Evolutionary conservation across 2,113 vertebrate genomes (phyloP).

Genomic region (Anarrhichthys ocellatus): DNA sequence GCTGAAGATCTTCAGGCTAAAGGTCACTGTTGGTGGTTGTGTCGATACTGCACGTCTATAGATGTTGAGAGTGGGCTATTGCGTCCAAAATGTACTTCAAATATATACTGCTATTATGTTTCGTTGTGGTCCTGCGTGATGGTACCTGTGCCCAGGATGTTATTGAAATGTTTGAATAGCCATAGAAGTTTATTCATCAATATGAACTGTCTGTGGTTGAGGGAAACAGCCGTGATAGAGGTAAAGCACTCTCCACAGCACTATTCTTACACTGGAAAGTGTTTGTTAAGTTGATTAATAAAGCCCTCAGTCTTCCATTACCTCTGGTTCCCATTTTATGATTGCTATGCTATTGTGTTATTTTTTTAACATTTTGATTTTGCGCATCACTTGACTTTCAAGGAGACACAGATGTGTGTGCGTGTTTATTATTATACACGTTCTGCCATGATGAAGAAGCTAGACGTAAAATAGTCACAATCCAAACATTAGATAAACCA

Average conservation of each 20-base stretch:
- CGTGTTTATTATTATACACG: background rate
- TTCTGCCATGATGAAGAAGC: background rate
- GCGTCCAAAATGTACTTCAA: background rate
- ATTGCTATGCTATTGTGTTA: background rate
- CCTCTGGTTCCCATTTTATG: background rate
- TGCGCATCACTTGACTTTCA: conserved; percentile 40
- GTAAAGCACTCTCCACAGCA: background rate
- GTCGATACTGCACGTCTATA: background rate
- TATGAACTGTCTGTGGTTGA: conserved; percentile 37
- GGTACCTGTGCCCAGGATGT: background rate
- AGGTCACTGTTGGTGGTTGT: background rate
- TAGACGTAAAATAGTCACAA: background rate
- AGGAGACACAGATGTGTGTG: conserved; percentile 5
- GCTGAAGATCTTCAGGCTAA: background rate
- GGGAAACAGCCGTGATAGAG: conserved; percentile 13
- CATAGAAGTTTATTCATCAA: background rate
- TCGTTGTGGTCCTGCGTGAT: background rate
- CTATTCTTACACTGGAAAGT: conserved; percentile 27
- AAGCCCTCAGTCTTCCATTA: conserved; percentile 8
- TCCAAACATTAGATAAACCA: background rate
- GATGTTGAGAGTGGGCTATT: no score
- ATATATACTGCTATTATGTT: background rate
- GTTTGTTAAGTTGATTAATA: conserved; percentile 23
- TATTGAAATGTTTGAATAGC: conserved; percentile 13
- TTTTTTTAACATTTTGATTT: conserved; percentile 16